Evolutionary conservation across 2,888 invertebrate species (phyloP).

Genomic region (Embidobia sp.): DNA sequence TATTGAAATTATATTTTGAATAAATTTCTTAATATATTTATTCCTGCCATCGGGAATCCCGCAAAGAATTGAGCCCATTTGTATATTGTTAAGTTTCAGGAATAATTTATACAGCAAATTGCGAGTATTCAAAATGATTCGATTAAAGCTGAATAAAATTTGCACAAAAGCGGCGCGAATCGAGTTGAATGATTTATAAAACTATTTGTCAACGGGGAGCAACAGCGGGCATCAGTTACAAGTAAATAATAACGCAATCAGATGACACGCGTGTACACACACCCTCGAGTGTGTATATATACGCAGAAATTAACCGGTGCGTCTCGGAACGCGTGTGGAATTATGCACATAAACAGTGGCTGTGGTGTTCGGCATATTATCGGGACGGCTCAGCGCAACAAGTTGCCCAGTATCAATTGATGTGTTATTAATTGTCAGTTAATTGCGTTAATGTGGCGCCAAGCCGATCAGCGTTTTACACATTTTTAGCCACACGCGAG

Average conservation of each 20-base stretch:
- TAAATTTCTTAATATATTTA: too few species aligned
- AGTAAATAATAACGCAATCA: conserved; percentile 52
- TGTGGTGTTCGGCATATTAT: conserved; percentile 74
- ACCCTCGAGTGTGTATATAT: conserved; percentile 30
- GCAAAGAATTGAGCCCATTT: too few species aligned
- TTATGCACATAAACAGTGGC: conserved; percentile 67
- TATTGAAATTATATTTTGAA: too few species aligned
- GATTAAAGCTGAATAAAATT: too few species aligned
- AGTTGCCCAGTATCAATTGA: conserved; percentile 81
- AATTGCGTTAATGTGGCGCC: conserved; percentile 80
- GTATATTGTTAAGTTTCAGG: too few species aligned
- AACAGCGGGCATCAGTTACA: conserved; percentile 41
- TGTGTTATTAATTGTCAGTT: conserved; percentile 81
- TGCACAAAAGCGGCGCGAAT: too few species aligned
- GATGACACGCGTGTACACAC: conserved; percentile 44
- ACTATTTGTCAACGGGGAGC: conserved; percentile 18
- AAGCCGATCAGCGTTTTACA: conserved; percentile 66
- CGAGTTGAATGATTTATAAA: conserved; percentile 9
- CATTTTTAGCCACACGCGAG: conserved; percentile 59
- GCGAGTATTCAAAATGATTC: too few species aligned
- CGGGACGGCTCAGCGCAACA: conserved; percentile 78
- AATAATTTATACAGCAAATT: too few species aligned
- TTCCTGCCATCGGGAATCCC: too few species aligned
- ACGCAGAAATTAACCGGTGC: conserved; percentile 56
- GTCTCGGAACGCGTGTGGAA: conserved; percentile 64